phyloP scores from a whole-genome alignment of 2,797 vertebrate species.

The Chrosomus eos region DNA sequence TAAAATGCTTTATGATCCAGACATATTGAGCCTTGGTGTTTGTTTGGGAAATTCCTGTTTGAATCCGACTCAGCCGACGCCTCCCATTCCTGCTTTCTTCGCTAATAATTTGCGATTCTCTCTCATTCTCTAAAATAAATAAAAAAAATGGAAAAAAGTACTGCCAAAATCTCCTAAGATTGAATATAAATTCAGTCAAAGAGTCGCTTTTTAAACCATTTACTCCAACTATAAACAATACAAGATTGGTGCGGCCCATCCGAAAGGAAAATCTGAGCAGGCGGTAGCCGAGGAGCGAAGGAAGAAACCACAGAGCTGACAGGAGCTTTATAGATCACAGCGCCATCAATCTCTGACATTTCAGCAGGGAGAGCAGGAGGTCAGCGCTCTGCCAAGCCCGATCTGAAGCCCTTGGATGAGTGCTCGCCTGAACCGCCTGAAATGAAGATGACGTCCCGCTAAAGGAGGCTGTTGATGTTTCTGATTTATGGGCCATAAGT shows the following conservation, averaged over 20 bases:
- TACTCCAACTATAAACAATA: conserved; percentile 2
- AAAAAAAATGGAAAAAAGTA: not conserved
- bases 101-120: not conserved
- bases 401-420: conserved; percentile 34
- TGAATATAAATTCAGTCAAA: not conserved
- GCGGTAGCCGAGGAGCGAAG: conserved; percentile 59
- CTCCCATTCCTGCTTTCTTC: not conserved
- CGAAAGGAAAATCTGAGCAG: conserved; percentile 28
- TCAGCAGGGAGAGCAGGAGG: conserved; percentile 53
- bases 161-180: not conserved
- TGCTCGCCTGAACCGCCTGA: conserved; percentile 22
- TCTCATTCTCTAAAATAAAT: not conserved
- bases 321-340: conserved; percentile 29
- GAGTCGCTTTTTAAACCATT: not conserved
- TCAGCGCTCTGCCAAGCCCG: conserved; percentile 36
- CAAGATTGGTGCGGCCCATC: not conserved
- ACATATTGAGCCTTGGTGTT: not conserved
- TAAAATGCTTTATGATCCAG: too few relatives aligned
- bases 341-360: conserved; percentile 55
- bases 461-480: conserved; percentile 20
- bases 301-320: conserved; percentile 34
- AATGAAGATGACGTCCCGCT: conserved; percentile 39
- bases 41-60: not conserved
- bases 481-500: conserved; percentile 25
- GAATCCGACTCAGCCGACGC: not conserved